phyloP scores from a whole-genome alignment of 1,140 invertebrate species.

The Drosophila nigrodunni region DNA sequence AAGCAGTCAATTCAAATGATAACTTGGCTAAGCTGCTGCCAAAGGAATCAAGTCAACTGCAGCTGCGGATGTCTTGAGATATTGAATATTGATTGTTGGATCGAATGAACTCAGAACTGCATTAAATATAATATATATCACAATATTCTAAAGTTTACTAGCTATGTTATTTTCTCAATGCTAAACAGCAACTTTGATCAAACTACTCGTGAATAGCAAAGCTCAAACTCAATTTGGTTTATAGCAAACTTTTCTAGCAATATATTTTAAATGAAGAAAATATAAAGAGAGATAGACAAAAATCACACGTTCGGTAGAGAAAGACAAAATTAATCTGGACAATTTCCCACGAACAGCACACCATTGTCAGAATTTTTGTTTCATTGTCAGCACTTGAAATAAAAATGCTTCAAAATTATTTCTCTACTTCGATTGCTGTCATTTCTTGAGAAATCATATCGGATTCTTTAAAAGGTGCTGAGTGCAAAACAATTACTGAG shows the following conservation, averaged over 20 bases:
- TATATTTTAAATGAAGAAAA: too few species aligned
- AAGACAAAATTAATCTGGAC: too few species aligned
- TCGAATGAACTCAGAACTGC: conserved; percentile 2
- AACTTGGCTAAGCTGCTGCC: background rate
- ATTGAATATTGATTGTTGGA: conserved; percentile 1
- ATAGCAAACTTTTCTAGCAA: too few species aligned
- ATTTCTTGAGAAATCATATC: background rate
- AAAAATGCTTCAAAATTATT: background rate
- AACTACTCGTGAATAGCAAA: too few species aligned
- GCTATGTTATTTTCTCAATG: background rate
- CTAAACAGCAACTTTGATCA: background rate
- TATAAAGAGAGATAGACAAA: too few species aligned
- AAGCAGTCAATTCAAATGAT: conserved; percentile 41
- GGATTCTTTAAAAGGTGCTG: background rate
- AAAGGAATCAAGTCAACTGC: background rate
- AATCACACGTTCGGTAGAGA: too few species aligned
- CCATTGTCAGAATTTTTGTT: too few species aligned
- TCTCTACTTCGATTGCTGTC: background rate
- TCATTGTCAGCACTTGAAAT: background rate
- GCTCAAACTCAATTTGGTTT: too few species aligned
- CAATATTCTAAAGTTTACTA: conserved; percentile 5
- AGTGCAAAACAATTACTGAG: background rate
- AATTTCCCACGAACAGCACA: too few species aligned
- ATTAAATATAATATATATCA: conserved; percentile 1
- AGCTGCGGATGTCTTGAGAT: background rate